Evolutionary conservation across 1,140 invertebrate species (phyloP), one percentile per base, ranked within the genome.

Genomic region (Drosophila eugracilis): DNA sequence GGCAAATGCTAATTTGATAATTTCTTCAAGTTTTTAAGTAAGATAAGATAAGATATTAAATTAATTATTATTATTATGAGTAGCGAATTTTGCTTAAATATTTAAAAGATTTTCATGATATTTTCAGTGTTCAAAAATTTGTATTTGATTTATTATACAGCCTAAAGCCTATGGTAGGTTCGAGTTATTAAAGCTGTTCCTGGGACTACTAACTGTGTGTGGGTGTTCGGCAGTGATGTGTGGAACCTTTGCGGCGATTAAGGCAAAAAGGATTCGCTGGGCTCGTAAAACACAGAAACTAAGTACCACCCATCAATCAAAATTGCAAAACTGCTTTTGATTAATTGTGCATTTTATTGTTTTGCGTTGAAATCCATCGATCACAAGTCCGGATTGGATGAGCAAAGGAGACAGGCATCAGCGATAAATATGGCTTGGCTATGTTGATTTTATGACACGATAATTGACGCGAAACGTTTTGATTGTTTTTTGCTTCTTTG

Each of bases 331-430:
- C 71, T 74, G 78, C 53, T 71, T 84, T 83, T 86, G 83, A 86
- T 86, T 86, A 86, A 86, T 86, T 86, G 83, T 83, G 78, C 60
- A 89, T 88, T 86, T 86, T 83, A 86, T 86, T 86, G 83, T 88
- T 86, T 83, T 81, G 74, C 60, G 65, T 52, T 67, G 70, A 78
- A 78, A 78, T 69, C 78, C 83, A 86, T 86, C 83, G 83, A 86
- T 86, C 83, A 86, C 21, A 5, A 47, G 41, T 17, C 4, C 39
- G 45, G 28, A 42, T 37, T 17, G 37, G 48, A 48, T 28, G 71
- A 41, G 48, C 42, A 14, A 42, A 41, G 28, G 49, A 41, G 34
- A 44, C 57, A 45, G 75, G 41, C 48, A 50, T 52, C 15, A 22
- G 28, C 70, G 69, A 53, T 65, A 74, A 74, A 62, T 63, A 58